These are phyloP conservation scores for Graptemys geographica DNA, from an alignment of 2,797 vertebrate genomes.

Conservation along the genomic window DNA sequence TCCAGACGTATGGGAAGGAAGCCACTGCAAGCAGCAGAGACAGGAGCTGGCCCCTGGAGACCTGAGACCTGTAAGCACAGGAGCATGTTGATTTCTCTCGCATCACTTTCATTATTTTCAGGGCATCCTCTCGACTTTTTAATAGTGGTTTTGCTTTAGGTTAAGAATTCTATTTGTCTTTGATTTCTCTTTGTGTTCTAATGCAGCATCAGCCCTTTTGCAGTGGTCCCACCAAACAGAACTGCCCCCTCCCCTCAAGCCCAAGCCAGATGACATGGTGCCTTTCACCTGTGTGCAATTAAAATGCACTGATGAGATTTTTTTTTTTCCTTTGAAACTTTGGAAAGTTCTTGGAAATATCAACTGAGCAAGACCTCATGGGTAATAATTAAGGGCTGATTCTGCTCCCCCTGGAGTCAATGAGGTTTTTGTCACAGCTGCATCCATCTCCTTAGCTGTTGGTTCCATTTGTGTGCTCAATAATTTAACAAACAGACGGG, in stretches of 20 bases:
- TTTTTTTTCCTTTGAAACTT: conserved; percentile 68
- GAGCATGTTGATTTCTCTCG: conserved; percentile 73
- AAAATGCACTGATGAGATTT: conserved; percentile 59
- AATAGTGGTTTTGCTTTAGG: conserved; percentile 77
- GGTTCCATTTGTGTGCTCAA: not conserved
- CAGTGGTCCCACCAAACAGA: conserved; percentile 6
- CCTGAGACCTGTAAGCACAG: conserved; percentile 66
- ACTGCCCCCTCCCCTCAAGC: conserved; percentile 56
- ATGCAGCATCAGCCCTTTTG: conserved; percentile 30
- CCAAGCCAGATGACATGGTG: not conserved
- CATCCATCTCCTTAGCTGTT: not conserved
- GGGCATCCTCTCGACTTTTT: conserved; percentile 78
- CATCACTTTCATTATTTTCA: conserved; percentile 83
- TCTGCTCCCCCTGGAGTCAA: conserved; percentile 46
- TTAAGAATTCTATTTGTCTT: conserved; percentile 62
- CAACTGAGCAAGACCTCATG: conserved; percentile 13
- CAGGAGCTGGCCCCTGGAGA: conserved; percentile 83
- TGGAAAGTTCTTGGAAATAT: conserved; percentile 51
- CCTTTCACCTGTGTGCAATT: conserved; percentile 63
- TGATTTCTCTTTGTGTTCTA: conserved; percentile 59
- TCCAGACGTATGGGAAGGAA: conserved; percentile 82
- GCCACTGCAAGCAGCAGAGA: conserved; percentile 79
- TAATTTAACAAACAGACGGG: not conserved
- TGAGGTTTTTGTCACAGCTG: conserved; percentile 38
- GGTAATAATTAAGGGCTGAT: conserved; percentile 59